phyloP scores from a whole-genome alignment of 2,113 vertebrate species.

The Scolopax mira region DNA sequence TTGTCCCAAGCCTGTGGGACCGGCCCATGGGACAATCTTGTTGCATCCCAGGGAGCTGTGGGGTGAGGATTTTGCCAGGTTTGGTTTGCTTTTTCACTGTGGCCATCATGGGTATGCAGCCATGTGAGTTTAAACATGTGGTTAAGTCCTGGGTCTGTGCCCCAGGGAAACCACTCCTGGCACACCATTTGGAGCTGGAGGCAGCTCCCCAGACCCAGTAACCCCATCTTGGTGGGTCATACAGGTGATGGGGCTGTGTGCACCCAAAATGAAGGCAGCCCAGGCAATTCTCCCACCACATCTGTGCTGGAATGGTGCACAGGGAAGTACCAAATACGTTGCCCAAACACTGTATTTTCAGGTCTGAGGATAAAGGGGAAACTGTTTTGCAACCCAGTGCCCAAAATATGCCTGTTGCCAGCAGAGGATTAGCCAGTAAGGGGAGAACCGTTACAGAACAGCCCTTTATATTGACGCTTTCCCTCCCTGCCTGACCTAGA shows the following conservation, averaged over 20 bases:
- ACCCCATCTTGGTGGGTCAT: background rate
- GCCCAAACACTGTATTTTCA: background rate
- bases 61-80: background rate
- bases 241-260: accelerated
- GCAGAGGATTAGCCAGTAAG: background rate
- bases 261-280: background rate
- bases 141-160: background rate
- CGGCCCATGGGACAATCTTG: accelerated
- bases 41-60: accelerated
- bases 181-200: background rate
- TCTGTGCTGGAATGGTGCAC: background rate
- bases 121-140: background rate
- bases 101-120: accelerated
- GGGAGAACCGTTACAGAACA: background rate
- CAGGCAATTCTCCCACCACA: background rate
- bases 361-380: background rate
- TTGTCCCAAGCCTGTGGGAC: background rate
- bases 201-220: background rate
- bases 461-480: background rate
- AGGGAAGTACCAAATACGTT: background rate
- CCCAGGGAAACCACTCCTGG: background rate
- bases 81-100: background rate
- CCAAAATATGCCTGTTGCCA: background rate
- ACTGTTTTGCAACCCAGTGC: background rate
- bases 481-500: background rate